Conservation (phyloP, 2,888 invertebrate species). For the Eremobia ochroleuca region DNA sequence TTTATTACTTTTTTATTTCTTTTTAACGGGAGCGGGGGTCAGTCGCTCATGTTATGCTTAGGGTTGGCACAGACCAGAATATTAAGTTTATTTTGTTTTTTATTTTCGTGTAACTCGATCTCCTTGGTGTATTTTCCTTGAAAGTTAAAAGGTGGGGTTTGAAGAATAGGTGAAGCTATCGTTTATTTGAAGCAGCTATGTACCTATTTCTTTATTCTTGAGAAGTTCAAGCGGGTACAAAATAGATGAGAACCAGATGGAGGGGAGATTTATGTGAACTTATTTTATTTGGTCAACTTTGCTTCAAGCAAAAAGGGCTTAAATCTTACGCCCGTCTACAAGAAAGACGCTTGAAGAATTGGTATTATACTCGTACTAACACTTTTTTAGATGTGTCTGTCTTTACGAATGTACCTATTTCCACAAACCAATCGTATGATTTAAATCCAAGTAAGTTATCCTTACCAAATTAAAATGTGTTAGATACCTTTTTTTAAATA, state of each 20-base stretch:
- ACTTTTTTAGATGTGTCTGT: too few relatives aligned
- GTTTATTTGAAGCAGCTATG: background rate
- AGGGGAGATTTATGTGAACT: background rate
- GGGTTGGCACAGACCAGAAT: slow-evolving; percentile 71
- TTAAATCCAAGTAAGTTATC: background rate
- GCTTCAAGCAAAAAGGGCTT: background rate
- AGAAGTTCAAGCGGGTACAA: background rate
- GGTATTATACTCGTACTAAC: too few relatives aligned
- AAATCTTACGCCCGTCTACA: background rate
- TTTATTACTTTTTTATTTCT: slow-evolving; percentile 91
- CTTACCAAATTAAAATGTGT: background rate
- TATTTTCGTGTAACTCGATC: slow-evolving; percentile 40
- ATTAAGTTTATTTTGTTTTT: slow-evolving; percentile 11
- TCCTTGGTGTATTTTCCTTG: slow-evolving; percentile 25
- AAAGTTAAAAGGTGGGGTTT: slow-evolving; percentile 15
- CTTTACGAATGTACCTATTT: background rate
- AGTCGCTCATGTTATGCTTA: slow-evolving; percentile 76
- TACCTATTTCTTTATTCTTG: background rate
- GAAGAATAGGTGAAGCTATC: slow-evolving; percentile 6
- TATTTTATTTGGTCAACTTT: background rate
- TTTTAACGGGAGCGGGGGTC: slow-evolving; percentile 85
- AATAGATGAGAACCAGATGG: background rate
- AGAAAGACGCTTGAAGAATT: background rate
- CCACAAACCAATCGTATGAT: background rate
- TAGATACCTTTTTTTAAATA: background rate